These are phyloP conservation scores for Ptychobarbus kaznakovi DNA, from an alignment of 2,797 vertebrate genomes.

Conservation along the genomic window DNA sequence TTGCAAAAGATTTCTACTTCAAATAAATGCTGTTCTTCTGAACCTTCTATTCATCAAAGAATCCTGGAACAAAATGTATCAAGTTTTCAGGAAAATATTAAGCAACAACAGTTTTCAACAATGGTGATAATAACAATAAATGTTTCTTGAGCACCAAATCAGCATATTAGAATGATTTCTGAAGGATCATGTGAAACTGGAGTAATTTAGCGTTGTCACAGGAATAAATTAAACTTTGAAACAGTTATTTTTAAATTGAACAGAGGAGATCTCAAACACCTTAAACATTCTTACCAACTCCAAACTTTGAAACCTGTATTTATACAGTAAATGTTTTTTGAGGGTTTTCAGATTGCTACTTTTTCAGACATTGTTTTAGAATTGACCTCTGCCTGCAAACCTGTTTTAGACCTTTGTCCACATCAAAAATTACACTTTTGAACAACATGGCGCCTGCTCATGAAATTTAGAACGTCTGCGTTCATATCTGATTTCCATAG, in stretches of 20 bases:
- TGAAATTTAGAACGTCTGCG: constrained; percentile 24
- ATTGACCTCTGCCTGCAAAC: neutral
- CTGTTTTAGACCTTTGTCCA: neutral
- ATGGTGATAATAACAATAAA: neutral
- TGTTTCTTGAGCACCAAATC: neutral
- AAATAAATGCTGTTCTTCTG: neutral
- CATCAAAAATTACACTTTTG: neutral
- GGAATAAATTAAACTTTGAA: too few species aligned
- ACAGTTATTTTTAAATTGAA: neutral
- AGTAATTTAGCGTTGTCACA: neutral
- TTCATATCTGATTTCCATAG: constrained; percentile 59
- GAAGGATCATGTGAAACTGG: neutral
- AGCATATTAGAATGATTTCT: neutral
- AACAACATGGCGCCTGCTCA: neutral
- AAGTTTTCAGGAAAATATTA: neutral
- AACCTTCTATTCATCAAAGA: neutral
- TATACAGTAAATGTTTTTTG: neutral
- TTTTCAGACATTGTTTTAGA: neutral
- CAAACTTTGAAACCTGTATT: neutral
- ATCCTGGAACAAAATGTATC: neutral
- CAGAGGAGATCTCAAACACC: neutral
- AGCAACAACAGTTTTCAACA: neutral
- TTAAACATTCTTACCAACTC: neutral
- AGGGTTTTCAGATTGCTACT: neutral
- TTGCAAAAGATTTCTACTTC: neutral